These are phyloP conservation scores for Neodontobutis hainanensis DNA, from an alignment of 2,113 vertebrate genomes.

Conservation along the genomic window DNA sequence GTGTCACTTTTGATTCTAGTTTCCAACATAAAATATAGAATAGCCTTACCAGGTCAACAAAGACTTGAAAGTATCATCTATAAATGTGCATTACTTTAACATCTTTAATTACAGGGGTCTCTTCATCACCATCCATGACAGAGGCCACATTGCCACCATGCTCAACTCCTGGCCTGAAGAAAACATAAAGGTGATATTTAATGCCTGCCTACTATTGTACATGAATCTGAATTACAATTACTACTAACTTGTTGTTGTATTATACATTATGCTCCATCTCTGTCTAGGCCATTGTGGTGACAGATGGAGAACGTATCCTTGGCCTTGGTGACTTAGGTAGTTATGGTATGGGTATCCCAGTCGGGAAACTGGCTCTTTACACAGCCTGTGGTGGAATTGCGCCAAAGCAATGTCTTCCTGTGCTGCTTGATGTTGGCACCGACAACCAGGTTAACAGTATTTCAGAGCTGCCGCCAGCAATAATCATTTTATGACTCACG, in stretches of 20 bases:
- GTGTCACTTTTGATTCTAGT: no score
- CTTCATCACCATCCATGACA: slow-evolving; percentile 98
- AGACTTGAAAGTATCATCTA: no score
- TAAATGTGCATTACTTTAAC: neutral
- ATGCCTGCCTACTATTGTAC: neutral
- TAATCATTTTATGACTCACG: neutral
- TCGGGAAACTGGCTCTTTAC: slow-evolving; percentile 96
- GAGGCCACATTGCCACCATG: slow-evolving; percentile 93
- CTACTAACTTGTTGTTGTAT: neutral
- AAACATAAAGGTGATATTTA: slow-evolving; percentile 87
- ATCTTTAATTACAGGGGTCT: slow-evolving; percentile 81
- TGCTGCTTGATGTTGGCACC: slow-evolving; percentile 96
- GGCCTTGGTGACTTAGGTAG: slow-evolving; percentile 94
- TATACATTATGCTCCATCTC: slow-evolving; percentile 2
- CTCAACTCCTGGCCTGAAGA: slow-evolving; percentile 97
- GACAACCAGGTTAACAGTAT: slow-evolving; percentile 87
- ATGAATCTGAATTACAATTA: neutral
- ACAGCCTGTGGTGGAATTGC: slow-evolving; percentile 93
- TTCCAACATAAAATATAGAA: no score
- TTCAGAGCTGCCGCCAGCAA: neutral
- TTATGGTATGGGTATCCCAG: slow-evolving; percentile 97
- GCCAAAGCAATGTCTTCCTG: slow-evolving; percentile 93
- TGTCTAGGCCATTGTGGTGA: slow-evolving; percentile 93
- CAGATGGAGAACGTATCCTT: slow-evolving; percentile 95
- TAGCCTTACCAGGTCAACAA: no score